phyloP scores from a whole-genome alignment of 2,113 vertebrate species.

The Podilymbus podiceps region DNA sequence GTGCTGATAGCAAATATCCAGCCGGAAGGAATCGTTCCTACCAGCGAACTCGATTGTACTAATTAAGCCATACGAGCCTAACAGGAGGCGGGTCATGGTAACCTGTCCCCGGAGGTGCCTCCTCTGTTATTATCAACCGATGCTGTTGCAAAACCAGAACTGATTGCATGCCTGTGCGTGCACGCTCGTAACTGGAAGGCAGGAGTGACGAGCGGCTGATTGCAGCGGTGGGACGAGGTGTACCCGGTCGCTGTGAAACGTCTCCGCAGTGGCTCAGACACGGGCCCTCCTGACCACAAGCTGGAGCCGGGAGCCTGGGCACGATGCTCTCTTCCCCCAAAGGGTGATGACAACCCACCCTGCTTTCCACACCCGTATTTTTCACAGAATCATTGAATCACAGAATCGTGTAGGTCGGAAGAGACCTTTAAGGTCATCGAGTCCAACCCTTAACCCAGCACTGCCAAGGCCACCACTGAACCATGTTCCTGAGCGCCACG shows the following conservation, averaged over 20 bases:
- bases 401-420: too few relatives aligned
- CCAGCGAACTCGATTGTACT: constrained; percentile 22
- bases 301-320: not conserved
- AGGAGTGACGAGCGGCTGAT: not conserved
- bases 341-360: not conserved
- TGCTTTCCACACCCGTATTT: accelerated
- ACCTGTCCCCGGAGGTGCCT: constrained; percentile 41
- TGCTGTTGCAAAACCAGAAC: not conserved
- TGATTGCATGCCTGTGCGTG: not conserved
- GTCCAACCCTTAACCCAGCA: too few relatives aligned
- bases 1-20: constrained; percentile 13
- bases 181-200: not conserved
- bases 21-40: constrained; percentile 44
- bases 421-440: too few relatives aligned
- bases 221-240: not conserved
- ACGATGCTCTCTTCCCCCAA: not conserved
- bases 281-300: accelerated
- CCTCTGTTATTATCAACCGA: not conserved
- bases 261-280: accelerated
- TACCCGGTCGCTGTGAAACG: not conserved
- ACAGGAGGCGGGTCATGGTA: not conserved
- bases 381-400: not conserved
- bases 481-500: too few relatives aligned
- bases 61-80: constrained; percentile 32
- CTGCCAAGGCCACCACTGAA: too few relatives aligned